Conservation (phyloP, 2,113 vertebrate genomes). For the Rynchops niger region DNA sequence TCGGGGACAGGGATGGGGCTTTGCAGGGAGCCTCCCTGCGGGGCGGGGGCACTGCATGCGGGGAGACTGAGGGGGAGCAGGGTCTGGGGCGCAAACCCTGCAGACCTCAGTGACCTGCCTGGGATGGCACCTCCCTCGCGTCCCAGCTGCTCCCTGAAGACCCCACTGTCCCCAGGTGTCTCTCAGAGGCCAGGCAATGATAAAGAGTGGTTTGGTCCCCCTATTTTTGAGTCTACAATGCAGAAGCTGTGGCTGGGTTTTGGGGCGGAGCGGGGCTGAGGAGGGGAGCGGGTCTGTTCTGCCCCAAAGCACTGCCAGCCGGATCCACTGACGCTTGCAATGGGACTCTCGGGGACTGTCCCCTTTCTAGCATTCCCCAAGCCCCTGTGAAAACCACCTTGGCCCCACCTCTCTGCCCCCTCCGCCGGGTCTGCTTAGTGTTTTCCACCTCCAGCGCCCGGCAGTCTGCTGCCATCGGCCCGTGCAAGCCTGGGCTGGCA, state of each 20-base stretch:
- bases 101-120: rapidly evolving
- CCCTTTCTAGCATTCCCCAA: not conserved
- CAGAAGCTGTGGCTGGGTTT: not conserved
- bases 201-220: rapidly evolving
- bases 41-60: not conserved
- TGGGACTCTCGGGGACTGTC: rapidly evolving
- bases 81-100: rapidly evolving
- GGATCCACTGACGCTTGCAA: not conserved
- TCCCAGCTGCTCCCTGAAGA: not conserved
- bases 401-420: not conserved
- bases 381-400: not conserved
- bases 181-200: not conserved
- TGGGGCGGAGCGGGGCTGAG: not conserved
- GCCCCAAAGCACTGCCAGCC: not conserved
- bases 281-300: not conserved
- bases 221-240: rapidly evolving
- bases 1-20: not conserved
- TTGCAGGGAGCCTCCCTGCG: not conserved
- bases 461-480: not conserved
- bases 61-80: not conserved
- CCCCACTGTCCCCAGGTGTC: not conserved
- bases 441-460: not conserved
- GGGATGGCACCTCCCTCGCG: rapidly evolving
- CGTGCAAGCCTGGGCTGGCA: not conserved
- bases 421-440: rapidly evolving